A percentile compares a stretch with the other conserved stretches of the same genome.
Conservation (phyloP, 2,113 vertebrate genomes). For the Protobothrops flavoviridis region DNA sequence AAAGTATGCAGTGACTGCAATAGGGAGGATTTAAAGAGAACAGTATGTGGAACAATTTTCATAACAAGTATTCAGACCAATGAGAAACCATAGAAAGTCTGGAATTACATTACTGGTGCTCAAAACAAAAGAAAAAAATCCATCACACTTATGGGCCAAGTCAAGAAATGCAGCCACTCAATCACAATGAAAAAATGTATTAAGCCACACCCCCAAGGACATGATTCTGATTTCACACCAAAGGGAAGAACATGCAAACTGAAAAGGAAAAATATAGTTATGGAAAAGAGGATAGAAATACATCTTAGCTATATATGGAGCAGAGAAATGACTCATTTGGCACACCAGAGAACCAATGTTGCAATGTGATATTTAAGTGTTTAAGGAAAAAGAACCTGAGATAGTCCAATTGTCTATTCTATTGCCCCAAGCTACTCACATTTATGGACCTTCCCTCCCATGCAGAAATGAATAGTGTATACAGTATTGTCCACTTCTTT, state of each 20-base stretch:
- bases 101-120: background rate
- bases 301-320: background rate
- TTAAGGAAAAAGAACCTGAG: background rate
- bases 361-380: background rate
- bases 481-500: background rate
- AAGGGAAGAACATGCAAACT: background rate
- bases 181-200: background rate
- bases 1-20: background rate
- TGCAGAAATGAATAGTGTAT: background rate
- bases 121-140: background rate
- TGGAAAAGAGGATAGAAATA: background rate
- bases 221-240: background rate
- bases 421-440: background rate
- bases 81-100: background rate
- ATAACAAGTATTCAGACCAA: background rate
- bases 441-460: background rate
- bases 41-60: background rate
- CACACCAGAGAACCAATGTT: background rate
- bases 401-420: background rate
- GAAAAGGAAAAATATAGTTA: constrained; percentile 11
- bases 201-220: background rate
- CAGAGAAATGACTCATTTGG: background rate
- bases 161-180: background rate
- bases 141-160: background rate
- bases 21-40: background rate